Conservation (phyloP, 2,888 invertebrate genomes). For the Scelioninae gen. 2 region DNA sequence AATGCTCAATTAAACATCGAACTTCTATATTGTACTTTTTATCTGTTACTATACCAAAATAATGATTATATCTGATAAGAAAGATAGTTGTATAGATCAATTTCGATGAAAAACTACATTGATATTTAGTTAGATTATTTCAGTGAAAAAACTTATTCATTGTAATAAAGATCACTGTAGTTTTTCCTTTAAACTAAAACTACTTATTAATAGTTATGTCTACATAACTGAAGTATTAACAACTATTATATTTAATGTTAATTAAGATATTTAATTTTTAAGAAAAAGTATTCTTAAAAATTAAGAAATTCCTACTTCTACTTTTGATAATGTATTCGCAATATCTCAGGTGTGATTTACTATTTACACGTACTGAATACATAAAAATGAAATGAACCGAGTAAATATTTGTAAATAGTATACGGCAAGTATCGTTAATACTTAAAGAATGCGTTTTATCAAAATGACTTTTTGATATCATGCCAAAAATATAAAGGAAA, state of each 20-base stretch:
- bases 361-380: neutral
- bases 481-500: too few species aligned
- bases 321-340: slow-evolving; percentile 15
- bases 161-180: slow-evolving; percentile 13
- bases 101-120: slow-evolving; percentile 21
- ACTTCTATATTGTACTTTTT: slow-evolving; percentile 50
- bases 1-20: slow-evolving; percentile 57
- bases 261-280: slow-evolving; percentile 15
- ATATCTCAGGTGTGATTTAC: slow-evolving; percentile 8
- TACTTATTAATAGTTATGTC: slow-evolving; percentile 30
- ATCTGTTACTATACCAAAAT: slow-evolving; percentile 29
- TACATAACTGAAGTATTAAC: slow-evolving; percentile 42
- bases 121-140: neutral
- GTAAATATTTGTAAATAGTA: too few species aligned
- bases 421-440: too few species aligned
- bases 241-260: slow-evolving; percentile 9
- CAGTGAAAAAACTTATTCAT: neutral
- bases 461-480: too few species aligned
- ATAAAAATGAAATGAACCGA: neutral
- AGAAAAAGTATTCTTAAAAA: neutral
- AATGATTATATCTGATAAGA: slow-evolving; percentile 17
- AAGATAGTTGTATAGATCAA: neutral
- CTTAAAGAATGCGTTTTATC: too few species aligned
- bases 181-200: slow-evolving; percentile 19
- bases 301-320: slow-evolving; percentile 16